A percentile compares a stretch with the other conserved stretches of the same genome.
These are phyloP conservation scores for Euglossa dilemma DNA, from an alignment of 1,140 invertebrate species.

Conservation along the genomic window DNA sequence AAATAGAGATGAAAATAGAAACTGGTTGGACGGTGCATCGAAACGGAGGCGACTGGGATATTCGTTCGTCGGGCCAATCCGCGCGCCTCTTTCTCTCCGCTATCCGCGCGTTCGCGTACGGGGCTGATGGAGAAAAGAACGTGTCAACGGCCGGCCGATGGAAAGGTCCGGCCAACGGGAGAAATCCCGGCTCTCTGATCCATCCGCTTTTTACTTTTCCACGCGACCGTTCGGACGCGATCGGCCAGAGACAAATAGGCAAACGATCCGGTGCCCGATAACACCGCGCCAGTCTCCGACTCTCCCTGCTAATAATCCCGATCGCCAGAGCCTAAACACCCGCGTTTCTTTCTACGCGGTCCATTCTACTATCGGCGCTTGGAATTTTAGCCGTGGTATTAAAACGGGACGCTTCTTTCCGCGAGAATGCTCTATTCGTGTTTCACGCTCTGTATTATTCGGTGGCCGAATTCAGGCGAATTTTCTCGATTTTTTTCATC, in stretches of 20 bases:
- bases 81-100: neutral
- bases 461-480: no score
- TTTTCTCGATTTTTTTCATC: no score
- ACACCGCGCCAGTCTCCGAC: neutral
- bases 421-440: no score
- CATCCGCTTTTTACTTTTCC: neutral
- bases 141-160: neutral
- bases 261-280: neutral
- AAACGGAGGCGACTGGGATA: neutral
- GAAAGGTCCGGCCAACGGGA: neutral
- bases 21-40: neutral
- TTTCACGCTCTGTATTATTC: no score
- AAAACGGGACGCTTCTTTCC: no score
- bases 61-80: neutral
- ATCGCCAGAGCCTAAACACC: neutral
- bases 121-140: neutral
- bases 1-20: conserved; percentile 8
- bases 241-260: neutral
- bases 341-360: neutral
- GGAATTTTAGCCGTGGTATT: no score
- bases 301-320: neutral
- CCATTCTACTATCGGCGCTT: neutral
- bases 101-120: no score
- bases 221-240: neutral
- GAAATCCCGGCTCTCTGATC: neutral